These are phyloP conservation scores for Exephanes ischioxanthus DNA, from an alignment of 2,888 invertebrate species.

Conservation along the genomic window DNA sequence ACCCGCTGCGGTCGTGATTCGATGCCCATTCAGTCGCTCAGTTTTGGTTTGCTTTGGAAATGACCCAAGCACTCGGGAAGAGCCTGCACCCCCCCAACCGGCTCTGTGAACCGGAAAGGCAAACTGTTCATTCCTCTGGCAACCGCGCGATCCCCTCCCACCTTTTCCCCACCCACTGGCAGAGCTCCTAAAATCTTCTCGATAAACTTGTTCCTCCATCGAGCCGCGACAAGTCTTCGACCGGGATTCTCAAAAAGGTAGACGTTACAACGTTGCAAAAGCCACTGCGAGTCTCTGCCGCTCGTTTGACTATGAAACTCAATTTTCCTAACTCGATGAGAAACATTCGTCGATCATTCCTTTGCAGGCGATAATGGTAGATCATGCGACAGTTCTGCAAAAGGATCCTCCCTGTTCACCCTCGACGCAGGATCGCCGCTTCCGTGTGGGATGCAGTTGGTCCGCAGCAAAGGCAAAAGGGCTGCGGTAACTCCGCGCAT, in stretches of 20 bases:
- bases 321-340: neutral
- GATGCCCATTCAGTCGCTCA: conserved; percentile 81
- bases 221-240: conserved; percentile 24
- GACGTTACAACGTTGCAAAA: neutral
- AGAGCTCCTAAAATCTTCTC: conserved; percentile 49
- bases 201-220: conserved; percentile 44
- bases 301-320: neutral
- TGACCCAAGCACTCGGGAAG: conserved; percentile 80
- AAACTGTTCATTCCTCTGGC: conserved; percentile 72
- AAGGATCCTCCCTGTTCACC: conserved; percentile 29
- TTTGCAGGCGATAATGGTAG: conserved; percentile 59
- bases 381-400: conserved; percentile 71
- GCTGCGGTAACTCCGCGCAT: conserved; percentile 65
- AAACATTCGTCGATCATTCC: neutral
- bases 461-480: conserved; percentile 62
- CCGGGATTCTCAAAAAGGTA: neutral
- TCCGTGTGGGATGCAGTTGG: conserved; percentile 23
- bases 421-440: conserved; percentile 20
- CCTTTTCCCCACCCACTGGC: conserved; percentile 12
- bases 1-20: conserved; percentile 80
- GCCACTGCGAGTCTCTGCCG: neutral
- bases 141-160: conserved; percentile 29
- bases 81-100: conserved; percentile 37
- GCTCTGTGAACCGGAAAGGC: conserved; percentile 79
- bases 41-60: conserved; percentile 83